A percentile compares a stretch with the other conserved stretches of the same genome.
Evolutionary conservation across 2,888 invertebrate species (phyloP).

Genomic region (Rutpela maculata): DNA sequence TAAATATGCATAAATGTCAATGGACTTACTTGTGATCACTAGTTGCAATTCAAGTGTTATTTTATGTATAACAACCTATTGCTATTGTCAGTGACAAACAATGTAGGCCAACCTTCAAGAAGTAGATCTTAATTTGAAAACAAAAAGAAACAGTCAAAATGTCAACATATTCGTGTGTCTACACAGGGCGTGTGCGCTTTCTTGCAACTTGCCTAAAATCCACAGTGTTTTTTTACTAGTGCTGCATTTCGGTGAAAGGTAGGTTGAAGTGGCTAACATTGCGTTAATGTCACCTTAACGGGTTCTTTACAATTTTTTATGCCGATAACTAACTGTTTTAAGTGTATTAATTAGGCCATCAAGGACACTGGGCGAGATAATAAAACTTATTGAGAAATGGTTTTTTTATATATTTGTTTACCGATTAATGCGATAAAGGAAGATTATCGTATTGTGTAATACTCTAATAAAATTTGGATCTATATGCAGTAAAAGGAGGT

Average conservation of each 20-base stretch:
- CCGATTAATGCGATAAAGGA: neutral
- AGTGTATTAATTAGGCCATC: constrained; percentile 14
- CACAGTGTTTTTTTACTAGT: neutral
- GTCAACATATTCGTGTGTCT: constrained; percentile 1
- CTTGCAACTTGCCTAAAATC: neutral
- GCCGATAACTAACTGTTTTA: constrained; percentile 13
- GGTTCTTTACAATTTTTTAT: constrained; percentile 7
- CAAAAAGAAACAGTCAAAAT: constrained; percentile 10
- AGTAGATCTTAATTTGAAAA: constrained; percentile 2
- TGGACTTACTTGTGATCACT: too few species aligned
- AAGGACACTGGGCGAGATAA: neutral
- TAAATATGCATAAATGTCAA: too few species aligned
- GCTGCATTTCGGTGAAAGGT: constrained; percentile 11
- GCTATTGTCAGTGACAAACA: neutral
- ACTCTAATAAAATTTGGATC: neutral
- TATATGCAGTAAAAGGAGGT: too few species aligned
- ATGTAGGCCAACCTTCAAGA: neutral
- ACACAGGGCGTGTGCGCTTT: constrained; percentile 2
- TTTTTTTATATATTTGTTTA: constrained; percentile 6
- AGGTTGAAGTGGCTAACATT: neutral
- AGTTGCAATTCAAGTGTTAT: neutral
- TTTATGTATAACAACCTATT: neutral
- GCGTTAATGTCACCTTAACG: constrained; percentile 24
- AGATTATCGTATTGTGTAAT: constrained; percentile 1
- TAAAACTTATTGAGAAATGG: neutral